Evolutionary conservation across 2,113 vertebrate species (phyloP).

Genomic region (Cyrtonyx montezumae): DNA sequence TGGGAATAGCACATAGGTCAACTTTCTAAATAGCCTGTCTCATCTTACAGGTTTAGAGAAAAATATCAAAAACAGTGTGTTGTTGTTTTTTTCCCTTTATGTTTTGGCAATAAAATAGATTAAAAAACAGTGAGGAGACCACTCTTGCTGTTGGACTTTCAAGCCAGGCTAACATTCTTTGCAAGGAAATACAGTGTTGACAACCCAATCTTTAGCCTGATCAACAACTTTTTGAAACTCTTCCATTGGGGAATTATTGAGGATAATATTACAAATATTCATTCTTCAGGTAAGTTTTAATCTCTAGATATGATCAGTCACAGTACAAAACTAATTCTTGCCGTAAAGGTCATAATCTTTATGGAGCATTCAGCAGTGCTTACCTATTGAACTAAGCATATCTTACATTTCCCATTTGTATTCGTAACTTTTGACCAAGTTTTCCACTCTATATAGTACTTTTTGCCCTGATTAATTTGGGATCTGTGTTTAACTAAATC

Average conservation of each 20-base stretch:
- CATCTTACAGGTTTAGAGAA: background rate
- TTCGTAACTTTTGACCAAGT: background rate
- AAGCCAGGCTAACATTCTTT: background rate
- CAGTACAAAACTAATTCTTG: background rate
- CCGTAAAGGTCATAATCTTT: background rate
- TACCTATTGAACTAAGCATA: background rate
- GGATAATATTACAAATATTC: background rate
- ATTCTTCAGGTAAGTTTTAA: background rate
- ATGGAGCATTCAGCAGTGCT: background rate
- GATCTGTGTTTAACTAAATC: background rate
- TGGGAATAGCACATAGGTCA: background rate
- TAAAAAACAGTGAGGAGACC: background rate
- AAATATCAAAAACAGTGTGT: background rate
- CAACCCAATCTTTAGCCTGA: background rate
- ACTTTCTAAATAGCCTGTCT: background rate
- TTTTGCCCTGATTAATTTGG: background rate
- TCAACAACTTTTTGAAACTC: background rate
- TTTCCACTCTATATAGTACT: background rate
- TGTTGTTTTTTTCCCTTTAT: background rate
- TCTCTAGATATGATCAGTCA: background rate
- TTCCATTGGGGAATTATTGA: background rate
- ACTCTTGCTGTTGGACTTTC: background rate
- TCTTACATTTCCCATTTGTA: background rate
- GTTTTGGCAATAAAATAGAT: background rate
- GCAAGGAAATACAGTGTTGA: fast-evolving